A percentile compares a stretch with the other conserved stretches of the same genome.
Conservation (phyloP, 1,140 invertebrate genomes). For the Arion vulgaris region DNA sequence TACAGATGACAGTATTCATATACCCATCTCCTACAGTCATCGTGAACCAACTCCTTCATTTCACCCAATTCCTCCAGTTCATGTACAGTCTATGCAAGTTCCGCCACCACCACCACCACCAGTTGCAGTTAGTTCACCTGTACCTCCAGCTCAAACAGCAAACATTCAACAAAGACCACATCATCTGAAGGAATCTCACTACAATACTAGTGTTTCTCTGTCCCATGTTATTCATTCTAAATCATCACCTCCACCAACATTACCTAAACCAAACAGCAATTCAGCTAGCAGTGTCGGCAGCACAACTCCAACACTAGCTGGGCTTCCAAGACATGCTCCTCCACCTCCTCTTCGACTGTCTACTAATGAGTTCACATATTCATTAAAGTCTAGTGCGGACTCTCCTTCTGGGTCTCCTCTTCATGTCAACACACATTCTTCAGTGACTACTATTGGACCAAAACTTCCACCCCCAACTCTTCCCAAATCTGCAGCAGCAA, state of each 20-base stretch:
- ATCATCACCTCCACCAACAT: constrained; percentile 35
- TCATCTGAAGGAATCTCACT: not conserved
- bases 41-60: constrained; percentile 29
- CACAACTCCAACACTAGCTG: not conserved
- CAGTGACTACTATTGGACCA: constrained; percentile 43
- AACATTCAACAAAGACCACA: not conserved
- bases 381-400: constrained; percentile 1
- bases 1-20: not conserved
- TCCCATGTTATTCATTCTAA: constrained; percentile 1
- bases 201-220: constrained; percentile 32
- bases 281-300: constrained; percentile 6
- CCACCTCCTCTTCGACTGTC: constrained; percentile 33
- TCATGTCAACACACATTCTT: constrained; percentile 40
- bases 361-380: not conserved
- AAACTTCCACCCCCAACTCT: constrained; percentile 44
- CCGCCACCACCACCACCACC: constrained; percentile 41
- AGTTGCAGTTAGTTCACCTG: constrained; percentile 2
- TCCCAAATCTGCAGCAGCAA: constrained; percentile 25
- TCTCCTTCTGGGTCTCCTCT: constrained; percentile 37
- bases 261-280: constrained; percentile 29
- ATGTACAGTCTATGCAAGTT: constrained; percentile 38
- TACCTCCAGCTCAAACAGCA: not conserved
- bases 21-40: constrained; percentile 25
- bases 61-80: constrained; percentile 10
- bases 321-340: constrained; percentile 26